These are phyloP conservation scores for Plodia interpunctella DNA, from an alignment of 1,140 invertebrate genomes.

Conservation along the genomic window DNA sequence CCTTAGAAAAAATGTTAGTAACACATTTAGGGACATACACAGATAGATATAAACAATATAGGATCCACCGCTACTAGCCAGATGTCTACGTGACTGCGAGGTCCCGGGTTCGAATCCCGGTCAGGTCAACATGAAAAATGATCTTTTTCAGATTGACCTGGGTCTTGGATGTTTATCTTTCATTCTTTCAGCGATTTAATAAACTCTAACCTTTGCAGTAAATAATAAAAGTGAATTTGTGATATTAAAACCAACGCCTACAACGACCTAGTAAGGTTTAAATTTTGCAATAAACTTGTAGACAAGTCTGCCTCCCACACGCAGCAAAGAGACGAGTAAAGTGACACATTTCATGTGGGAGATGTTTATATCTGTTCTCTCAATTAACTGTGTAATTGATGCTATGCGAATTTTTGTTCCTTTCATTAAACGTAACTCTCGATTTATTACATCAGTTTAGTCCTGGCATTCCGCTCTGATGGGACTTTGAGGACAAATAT, in stretches of 20 bases:
- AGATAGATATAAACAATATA: too few relatives aligned
- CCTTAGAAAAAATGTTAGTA: too few relatives aligned
- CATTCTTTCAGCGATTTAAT: too few relatives aligned
- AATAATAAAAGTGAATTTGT: neutral
- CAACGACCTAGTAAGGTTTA: constrained; percentile 11
- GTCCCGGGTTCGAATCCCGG: too few relatives aligned
- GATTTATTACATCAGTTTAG: neutral
- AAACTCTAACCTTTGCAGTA: too few relatives aligned
- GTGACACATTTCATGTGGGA: constrained; percentile 17
- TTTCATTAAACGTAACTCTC: neutral
- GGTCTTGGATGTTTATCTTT: too few relatives aligned
- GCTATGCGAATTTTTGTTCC: constrained; percentile 3
- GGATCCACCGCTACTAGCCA: too few relatives aligned
- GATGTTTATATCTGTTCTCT: constrained; percentile 17
- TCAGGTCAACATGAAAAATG: too few relatives aligned
- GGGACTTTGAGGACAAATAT: too few relatives aligned
- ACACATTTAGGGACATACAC: too few relatives aligned
- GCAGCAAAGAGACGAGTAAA: neutral
- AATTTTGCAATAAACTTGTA: constrained; percentile 24
- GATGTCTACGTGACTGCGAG: too few relatives aligned
- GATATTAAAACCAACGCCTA: neutral
- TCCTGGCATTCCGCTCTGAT: neutral
- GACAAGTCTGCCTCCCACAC: constrained; percentile 16
- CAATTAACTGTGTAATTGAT: constrained; percentile 12
- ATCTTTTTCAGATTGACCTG: too few relatives aligned